These are phyloP conservation scores for Papilio machaon DNA, from an alignment of 1,140 invertebrate species.

Conservation along the genomic window DNA sequence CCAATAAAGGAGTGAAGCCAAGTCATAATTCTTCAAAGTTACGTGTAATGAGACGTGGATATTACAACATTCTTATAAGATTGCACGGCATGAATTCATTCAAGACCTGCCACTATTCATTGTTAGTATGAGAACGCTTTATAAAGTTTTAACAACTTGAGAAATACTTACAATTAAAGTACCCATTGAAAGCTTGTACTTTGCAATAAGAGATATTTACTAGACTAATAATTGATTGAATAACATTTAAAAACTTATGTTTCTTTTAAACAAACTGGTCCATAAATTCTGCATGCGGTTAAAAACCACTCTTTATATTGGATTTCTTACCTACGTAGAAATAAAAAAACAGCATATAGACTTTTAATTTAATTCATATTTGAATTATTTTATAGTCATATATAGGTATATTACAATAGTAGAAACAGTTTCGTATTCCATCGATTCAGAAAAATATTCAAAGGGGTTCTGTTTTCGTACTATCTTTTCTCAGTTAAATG, in stretches of 20 bases:
- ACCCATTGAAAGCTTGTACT: neutral
- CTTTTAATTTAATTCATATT: neutral
- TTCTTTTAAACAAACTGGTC: no score
- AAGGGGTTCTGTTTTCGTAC: neutral
- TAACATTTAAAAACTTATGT: neutral
- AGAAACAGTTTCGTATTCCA: neutral
- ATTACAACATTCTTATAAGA: conserved; percentile 77
- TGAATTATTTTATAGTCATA: neutral
- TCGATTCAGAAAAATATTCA: neutral
- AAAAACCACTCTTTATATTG: neutral
- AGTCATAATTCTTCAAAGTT: conserved; percentile 82
- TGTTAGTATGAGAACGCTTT: neutral
- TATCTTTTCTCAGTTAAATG: neutral
- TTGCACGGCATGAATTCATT: conserved; percentile 54
- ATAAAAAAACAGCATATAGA: neutral
- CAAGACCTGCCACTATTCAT: conserved; percentile 8
- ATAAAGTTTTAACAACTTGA: conserved; percentile 11
- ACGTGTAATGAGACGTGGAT: conserved; percentile 81
- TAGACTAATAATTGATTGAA: neutral
- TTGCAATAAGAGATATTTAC: neutral
- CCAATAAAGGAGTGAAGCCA: conserved; percentile 81
- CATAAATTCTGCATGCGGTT: neutral
- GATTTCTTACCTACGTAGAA: neutral
- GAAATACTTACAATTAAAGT: neutral
- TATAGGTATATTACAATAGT: no score